Evolutionary conservation across 2,888 invertebrate species (phyloP), one percentile per base, ranked within the genome.

Genomic region (Callyntrura sp.): DNA sequence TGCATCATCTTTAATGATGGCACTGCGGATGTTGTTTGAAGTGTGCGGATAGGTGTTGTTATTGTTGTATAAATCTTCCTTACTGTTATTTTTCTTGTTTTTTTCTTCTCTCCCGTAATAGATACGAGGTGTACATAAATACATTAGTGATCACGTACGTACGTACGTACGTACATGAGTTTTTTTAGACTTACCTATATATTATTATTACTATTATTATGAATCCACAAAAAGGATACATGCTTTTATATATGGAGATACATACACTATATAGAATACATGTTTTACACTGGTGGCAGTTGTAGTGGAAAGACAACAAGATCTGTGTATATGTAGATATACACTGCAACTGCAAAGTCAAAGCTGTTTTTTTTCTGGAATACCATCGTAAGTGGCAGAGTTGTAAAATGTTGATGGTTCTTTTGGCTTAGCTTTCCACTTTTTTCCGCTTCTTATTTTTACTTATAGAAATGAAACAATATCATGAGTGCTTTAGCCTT

Each of bases 1-100:
- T 88, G 82, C 88, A 88, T 88, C 62, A 88, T 88, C 81, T 88
- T n/a, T 88, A 88, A 88, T 88, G 88, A 88, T 88, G 60, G 88
- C 88, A 88, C 73, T 82, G 82, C 88, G 88, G 88, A 82, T 82
- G 57, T 73, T 88, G 35, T 88, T 88, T 88, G 79, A 79, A 79
- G 79, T 85, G 86, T 82, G 82, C 51, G 88, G 70, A 82, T 57
- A 81, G 79, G 79, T 87, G 79, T 81, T 81, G 81, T 81, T 81
- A 79, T 70, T 81, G 68, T 87, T 79, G 55, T 87, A 87, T 87
- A 87, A 87, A 87, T 87, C 86, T 87, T 81, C 43, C 68, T 87
- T 87, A 85, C 60, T 85, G 73, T 85, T 85, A 85, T 73, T 60
- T 85, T 84, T 84, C 65, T 62, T 68, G 20, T 43, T 55, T 55